Conservation (phyloP, 2,888 invertebrate species). For the Nesidiocoris tenuis region DNA sequence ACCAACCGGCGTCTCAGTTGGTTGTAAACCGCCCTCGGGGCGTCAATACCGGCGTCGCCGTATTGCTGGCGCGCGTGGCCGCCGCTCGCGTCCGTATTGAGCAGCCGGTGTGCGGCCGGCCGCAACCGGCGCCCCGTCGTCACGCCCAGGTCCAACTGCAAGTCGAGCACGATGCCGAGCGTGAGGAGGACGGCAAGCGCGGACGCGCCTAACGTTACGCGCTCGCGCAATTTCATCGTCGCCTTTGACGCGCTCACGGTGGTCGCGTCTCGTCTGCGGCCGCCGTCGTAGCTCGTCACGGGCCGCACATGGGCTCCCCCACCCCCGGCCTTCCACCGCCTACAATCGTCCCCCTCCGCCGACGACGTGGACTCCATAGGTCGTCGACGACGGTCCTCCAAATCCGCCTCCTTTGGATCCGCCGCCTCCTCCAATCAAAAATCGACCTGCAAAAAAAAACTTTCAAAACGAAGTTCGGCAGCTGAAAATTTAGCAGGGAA, state of each 20-base stretch:
- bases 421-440: too few relatives aligned
- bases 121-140: conserved; percentile 63
- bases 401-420: not conserved
- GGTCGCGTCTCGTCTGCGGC: not conserved
- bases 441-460: not conserved
- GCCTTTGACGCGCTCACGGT: not conserved
- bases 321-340: not conserved
- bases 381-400: not conserved
- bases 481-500: too few relatives aligned
- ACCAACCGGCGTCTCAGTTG: conserved; percentile 46
- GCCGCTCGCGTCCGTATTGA: conserved; percentile 52
- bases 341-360: not conserved
- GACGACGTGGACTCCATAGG: not conserved
- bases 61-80: conserved; percentile 67
- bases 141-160: conserved; percentile 81
- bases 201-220: conserved; percentile 72
- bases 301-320: not conserved
- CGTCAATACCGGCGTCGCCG: conserved; percentile 46
- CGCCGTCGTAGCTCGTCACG: not conserved
- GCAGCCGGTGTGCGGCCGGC: conserved; percentile 53
- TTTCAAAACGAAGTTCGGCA: too few relatives aligned
- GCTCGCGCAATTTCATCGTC: conserved; percentile 61
- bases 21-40: conserved; percentile 49
- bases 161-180: conserved; percentile 74
- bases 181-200: conserved; percentile 77